These are phyloP conservation scores for Limnephilus lunatus DNA, from an alignment of 2,888 invertebrate species.

Conservation along the genomic window DNA sequence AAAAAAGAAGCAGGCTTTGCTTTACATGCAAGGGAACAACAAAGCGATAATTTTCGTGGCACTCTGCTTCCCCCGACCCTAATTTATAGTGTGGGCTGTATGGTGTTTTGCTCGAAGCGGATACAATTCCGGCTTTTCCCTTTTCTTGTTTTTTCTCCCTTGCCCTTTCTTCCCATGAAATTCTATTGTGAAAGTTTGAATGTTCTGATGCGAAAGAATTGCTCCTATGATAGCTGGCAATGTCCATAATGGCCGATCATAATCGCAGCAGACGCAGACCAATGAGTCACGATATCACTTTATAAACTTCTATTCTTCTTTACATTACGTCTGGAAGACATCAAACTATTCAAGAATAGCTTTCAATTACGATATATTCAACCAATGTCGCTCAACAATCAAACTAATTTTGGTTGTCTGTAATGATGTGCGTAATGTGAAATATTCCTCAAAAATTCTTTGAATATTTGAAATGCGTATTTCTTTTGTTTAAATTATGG, in stretches of 20 bases:
- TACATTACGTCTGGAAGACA: neutral
- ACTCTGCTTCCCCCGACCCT: slow-evolving; percentile 56
- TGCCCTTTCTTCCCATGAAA: slow-evolving; percentile 34
- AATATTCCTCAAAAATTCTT: too few species aligned
- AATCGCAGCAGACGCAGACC: neutral
- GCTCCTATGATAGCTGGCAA: slow-evolving; percentile 25
- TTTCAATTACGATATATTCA: neutral
- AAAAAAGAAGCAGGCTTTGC: slow-evolving; percentile 6
- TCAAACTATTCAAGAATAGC: neutral
- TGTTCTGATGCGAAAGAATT: slow-evolving; percentile 51
- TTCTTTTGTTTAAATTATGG: too few species aligned
- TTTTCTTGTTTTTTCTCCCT: slow-evolving; percentile 26
- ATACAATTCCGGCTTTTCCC: slow-evolving; percentile 18
- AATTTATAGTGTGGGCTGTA: slow-evolving; percentile 57
- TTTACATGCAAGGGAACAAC: slow-evolving; percentile 53
- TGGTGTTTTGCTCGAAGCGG: slow-evolving; percentile 43
- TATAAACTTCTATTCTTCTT: neutral
- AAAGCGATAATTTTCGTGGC: slow-evolving; percentile 63
- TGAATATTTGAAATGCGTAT: too few species aligned
- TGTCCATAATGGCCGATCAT: slow-evolving; percentile 23
- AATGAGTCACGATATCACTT: slow-evolving; percentile 16
- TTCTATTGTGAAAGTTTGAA: slow-evolving; percentile 61
- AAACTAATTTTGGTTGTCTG: too few species aligned
- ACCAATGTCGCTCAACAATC: too few species aligned
- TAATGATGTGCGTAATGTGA: too few species aligned